phyloP scores from a whole-genome alignment of 1,140 invertebrate species.

The Dendrolimus punctatus region DNA sequence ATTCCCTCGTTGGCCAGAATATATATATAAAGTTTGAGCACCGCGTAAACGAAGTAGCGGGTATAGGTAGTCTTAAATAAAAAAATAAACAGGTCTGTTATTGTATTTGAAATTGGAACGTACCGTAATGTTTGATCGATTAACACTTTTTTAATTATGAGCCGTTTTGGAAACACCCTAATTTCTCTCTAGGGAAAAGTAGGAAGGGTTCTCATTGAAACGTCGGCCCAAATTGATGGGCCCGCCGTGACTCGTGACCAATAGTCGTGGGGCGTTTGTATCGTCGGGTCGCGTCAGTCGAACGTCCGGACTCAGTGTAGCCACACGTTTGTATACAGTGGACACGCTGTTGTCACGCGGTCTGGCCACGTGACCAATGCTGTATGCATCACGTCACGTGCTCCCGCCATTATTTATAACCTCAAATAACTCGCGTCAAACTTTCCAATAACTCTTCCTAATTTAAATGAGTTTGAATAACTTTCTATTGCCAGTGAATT shows the following conservation, averaged over 20 bases:
- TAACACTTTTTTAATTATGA: slow-evolving; percentile 46
- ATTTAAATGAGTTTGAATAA: slow-evolving; percentile 2
- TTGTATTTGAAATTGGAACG: too few species aligned
- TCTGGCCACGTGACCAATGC: slow-evolving; percentile 29
- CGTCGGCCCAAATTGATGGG: slow-evolving; percentile 63
- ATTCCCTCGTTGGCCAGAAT: too few species aligned
- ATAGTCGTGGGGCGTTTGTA: slow-evolving; percentile 50
- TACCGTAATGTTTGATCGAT: slow-evolving; percentile 12
- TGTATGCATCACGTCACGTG: slow-evolving; percentile 19
- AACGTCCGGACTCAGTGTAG: slow-evolving; percentile 52
- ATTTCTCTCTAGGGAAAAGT: slow-evolving; percentile 51
- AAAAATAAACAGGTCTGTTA: too few species aligned
- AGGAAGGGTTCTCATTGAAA: slow-evolving; percentile 59
- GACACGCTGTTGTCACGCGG: slow-evolving; percentile 38
- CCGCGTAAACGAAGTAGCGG: too few species aligned
- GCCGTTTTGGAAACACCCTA: slow-evolving; percentile 28
- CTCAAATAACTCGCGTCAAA: background rate
- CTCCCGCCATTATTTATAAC: background rate
- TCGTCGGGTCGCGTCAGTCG: slow-evolving; percentile 46
- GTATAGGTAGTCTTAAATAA: too few species aligned
- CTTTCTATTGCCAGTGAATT: slow-evolving; percentile 6
- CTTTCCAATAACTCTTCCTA: slow-evolving; percentile 3
- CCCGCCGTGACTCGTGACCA: slow-evolving; percentile 49
- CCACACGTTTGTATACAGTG: slow-evolving; percentile 46
- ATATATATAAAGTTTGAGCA: too few species aligned